phyloP scores from a whole-genome alignment of 2,888 invertebrate species.

The Cerastis rubricosa region DNA sequence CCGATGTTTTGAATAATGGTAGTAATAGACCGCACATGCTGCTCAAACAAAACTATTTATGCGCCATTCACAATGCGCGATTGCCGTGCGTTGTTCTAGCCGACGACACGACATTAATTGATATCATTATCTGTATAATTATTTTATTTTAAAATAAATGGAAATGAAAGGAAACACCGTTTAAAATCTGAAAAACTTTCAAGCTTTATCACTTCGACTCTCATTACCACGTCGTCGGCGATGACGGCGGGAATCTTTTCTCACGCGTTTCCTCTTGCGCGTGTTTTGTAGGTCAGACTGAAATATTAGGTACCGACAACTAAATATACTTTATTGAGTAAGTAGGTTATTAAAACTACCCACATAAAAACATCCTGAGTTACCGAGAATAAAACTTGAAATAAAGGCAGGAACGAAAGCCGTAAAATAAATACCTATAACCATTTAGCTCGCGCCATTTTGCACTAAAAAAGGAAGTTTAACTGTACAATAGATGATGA shows the following conservation, averaged over 20 bases:
- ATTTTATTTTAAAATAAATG: background rate
- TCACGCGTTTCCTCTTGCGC: background rate
- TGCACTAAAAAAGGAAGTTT: constrained; percentile 9
- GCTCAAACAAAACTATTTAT: constrained; percentile 76
- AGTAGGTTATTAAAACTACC: constrained; percentile 2
- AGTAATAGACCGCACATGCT: constrained; percentile 82
- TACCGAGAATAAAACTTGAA: background rate
- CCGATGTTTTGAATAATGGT: constrained; percentile 86
- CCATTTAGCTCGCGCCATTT: constrained; percentile 1
- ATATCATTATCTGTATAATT: constrained; percentile 22
- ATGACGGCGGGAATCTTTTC: background rate
- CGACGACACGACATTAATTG: constrained; percentile 53
- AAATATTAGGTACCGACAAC: background rate
- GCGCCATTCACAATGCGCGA: constrained; percentile 58
- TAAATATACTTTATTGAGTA: too few relatives aligned
- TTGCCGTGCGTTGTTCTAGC: constrained; percentile 41
- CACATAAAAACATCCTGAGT: background rate
- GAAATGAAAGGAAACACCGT: background rate
- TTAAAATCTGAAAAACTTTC: background rate
- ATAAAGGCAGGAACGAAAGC: background rate
- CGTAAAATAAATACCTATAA: constrained; percentile 3
- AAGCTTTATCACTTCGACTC: background rate
- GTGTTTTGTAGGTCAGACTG: background rate
- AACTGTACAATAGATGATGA: constrained; percentile 16
- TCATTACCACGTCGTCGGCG: too few relatives aligned